Percentiles rank a stretch among this genome's conserved stretches.
Evolutionary conservation across 2,113 vertebrate genomes (phyloP).

Genomic region (Bubalus kerabau): DNA sequence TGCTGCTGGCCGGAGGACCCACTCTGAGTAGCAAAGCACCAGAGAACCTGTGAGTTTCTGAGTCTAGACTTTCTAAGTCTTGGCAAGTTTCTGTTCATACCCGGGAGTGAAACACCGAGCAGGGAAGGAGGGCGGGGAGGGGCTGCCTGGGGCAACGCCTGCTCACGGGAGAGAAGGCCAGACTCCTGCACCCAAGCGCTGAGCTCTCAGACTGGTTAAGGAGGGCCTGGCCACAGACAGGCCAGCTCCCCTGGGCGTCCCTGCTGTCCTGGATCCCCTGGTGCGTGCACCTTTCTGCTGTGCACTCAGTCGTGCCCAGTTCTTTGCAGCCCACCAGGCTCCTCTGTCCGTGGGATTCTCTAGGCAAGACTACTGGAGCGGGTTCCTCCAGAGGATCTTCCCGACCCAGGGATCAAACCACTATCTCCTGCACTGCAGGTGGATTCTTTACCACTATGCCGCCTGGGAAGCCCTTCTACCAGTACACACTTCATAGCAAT

Average conservation of each 20-base stretch:
- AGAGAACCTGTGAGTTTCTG: background rate
- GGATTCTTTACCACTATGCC: background rate
- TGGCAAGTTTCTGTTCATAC: background rate
- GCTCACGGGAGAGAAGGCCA: background rate
- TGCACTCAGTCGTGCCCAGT: background rate
- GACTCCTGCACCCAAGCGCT: rapidly evolving
- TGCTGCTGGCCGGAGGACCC: background rate
- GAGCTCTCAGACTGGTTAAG: background rate
- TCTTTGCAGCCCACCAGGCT: background rate
- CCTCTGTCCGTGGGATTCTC: background rate
- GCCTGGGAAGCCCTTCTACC: background rate
- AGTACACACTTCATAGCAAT: background rate
- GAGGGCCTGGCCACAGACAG: rapidly evolving
- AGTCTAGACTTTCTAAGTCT: background rate
- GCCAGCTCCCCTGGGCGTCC: background rate
- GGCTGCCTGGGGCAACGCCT: background rate
- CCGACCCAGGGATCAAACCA: background rate
- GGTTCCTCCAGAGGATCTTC: background rate
- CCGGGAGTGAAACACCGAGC: background rate
- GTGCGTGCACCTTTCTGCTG: background rate
- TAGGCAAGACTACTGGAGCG: background rate
- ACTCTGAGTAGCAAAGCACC: background rate
- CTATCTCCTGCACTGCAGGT: background rate
- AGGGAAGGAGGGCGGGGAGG: background rate
- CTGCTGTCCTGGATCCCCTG: background rate